Percentiles rank a stretch among this genome's conserved stretches.
phyloP scores from a whole-genome alignment of 2,888 invertebrate genomes.

The Laspeyria flexula region DNA sequence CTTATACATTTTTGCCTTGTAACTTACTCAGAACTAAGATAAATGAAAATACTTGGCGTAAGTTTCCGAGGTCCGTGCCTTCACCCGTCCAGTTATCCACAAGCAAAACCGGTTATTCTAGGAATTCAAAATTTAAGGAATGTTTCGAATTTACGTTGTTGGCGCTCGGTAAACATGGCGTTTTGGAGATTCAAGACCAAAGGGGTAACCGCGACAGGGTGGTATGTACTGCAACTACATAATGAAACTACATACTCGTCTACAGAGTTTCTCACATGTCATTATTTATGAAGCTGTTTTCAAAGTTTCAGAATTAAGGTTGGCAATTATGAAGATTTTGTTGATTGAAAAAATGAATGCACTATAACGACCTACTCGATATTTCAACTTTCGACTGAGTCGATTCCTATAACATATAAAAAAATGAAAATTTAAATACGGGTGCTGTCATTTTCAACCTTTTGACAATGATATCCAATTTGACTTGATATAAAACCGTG shows the following conservation, averaged over 20 bases:
- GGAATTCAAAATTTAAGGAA: conserved; percentile 58
- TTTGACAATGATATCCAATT: no score
- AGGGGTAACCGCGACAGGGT: conserved; percentile 31
- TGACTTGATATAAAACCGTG: no score
- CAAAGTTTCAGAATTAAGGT: neutral
- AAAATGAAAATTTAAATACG: no score
- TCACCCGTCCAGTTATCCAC: conserved; percentile 50
- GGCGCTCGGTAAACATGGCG: conserved; percentile 36
- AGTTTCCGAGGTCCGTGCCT: conserved; percentile 39
- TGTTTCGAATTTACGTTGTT: conserved; percentile 49
- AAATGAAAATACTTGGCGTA: conserved; percentile 48
- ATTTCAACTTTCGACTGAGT: no score
- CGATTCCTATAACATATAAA: no score
- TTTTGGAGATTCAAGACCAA: conserved; percentile 40
- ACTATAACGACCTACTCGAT: no score
- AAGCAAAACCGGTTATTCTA: conserved; percentile 48
- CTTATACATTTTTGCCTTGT: conserved; percentile 24
- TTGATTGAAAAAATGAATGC: no score
- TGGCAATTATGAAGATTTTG: neutral
- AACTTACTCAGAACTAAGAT: conserved; percentile 39
- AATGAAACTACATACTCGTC: conserved; percentile 8
- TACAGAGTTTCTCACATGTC: neutral
- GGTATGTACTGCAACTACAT: conserved; percentile 18
- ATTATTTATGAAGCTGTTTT: conserved; percentile 2
- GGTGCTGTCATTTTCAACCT: no score